phyloP scores from a whole-genome alignment of 2,888 invertebrate species.

The Meandrusa payeni region DNA sequence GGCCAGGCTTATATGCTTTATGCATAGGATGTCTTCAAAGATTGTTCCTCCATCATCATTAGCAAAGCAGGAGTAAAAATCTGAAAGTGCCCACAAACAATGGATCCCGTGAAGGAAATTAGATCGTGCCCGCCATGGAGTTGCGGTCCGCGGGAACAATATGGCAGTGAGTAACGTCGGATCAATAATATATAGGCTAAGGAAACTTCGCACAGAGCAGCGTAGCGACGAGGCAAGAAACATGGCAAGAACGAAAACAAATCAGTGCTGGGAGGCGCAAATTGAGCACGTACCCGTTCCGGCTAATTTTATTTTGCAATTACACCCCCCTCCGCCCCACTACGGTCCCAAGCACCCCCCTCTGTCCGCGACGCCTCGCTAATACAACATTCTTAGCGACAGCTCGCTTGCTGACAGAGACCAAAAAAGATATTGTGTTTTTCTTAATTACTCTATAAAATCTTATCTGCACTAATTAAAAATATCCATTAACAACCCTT shows the following conservation, averaged over 20 bases:
- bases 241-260: conserved; percentile 74
- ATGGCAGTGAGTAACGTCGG: conserved; percentile 55
- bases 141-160: conserved; percentile 47
- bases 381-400: conserved; percentile 78
- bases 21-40: too few species aligned
- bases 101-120: conserved; percentile 16
- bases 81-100: conserved; percentile 16
- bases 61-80: conserved; percentile 12
- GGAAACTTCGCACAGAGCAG: conserved; percentile 50
- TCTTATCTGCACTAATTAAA: too few species aligned
- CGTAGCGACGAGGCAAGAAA: conserved; percentile 37
- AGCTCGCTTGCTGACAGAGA: conserved; percentile 37
- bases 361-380: conserved; percentile 43
- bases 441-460: background rate
- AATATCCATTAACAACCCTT: too few species aligned
- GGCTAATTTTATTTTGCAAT: conserved; percentile 82
- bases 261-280: conserved; percentile 79
- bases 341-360: conserved; percentile 37
- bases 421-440: background rate
- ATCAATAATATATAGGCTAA: conserved; percentile 79
- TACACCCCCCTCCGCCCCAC: conserved; percentile 58
- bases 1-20: too few species aligned
- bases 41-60: background rate
- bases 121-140: conserved; percentile 17
- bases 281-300: conserved; percentile 81